Base-by-base conservation (phyloP, 2,797 vertebrate genomes). In the Enteromius trimaculatus region DNA sequence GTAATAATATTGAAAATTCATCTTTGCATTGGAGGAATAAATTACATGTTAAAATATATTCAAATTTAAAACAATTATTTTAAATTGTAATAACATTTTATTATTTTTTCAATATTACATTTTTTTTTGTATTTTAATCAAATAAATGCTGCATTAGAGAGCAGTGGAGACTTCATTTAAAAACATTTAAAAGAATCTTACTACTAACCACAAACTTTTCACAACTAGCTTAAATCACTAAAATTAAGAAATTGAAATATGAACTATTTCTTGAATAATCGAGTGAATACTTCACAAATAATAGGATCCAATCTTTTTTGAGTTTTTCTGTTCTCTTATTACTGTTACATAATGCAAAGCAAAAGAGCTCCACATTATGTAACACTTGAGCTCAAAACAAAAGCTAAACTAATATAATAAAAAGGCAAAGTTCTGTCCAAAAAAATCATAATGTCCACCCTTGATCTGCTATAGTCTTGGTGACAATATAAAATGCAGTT, bases 321-420 rank as follows among this genome's bases (percentile, higher is more conserved):
- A 70, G 11, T 16, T 55, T 37, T 39, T 23, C 5, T 76, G 13
- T 5, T 9, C 47, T 53, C 49, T 17, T 58, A 31, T 26, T 60
- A 60, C 37, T 26, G 34, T 76, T 76, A 60, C 0, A n/a, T 76
- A 76, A 76, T 60, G 72, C 37, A 3, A n/a, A 42, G 34, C 74
- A 42, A 42, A 60, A 42, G 21, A 39, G 34, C 53, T 55, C 37
- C 4, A 60, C 53, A 26, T 60, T 60, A 76, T 26, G 53, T 60
- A 76, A 76, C 74, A 19, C 74, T 76, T 10, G 21, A 60, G n/a
- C 39, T 76, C 53, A 60, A 26, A 76, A 23, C 72, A 76, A 39
- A 71, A 71, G 69, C 44, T 5, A 49, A 58, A 76, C 31, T 58
- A 58, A 58, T 76, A 76, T 16, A 10, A 76, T 39, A 76, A 42